Evolutionary conservation across 2,888 invertebrate species (phyloP), one percentile per base, ranked within the genome.

Genomic region (Microplitis deprimator): DNA sequence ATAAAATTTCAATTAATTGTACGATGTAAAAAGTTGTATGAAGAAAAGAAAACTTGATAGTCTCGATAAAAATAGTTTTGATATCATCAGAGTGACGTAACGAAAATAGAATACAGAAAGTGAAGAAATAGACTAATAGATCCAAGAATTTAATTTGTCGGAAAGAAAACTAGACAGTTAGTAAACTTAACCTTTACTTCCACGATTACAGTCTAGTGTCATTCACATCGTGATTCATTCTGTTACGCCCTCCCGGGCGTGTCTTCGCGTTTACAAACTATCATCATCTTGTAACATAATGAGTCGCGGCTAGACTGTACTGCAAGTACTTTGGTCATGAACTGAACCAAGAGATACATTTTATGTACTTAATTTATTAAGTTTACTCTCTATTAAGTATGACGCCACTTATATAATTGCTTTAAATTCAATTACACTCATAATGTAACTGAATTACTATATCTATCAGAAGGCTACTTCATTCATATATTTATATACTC

Each of bases 341-440:
- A 64, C 41, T n/a, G n/a, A 39, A 16, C 20, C 16, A 38, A 60
- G 61, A 7, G 17, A 7, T 41, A 40, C 50, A 68, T 41, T 20
- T 68, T 50, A 13, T 20, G 70, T 77, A 68, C 72, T 50, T 8
- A 16, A 41, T 40, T 59, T 50, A 20, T 13, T 39, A 39, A 64
- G 29, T 61, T 64, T 40, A 10, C 61, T 17, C 64, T 73, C 65
- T 79, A 75, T 77, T 79, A 83, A 82, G 79, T 79, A 82, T 84
- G 86, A 85, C 84, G 83, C 79, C 82, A 85, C 82, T 83, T 79
- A 79, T 78, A 84, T 87, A 88, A 88, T 88, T 88, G 86, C 83
- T 86, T 86, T 84, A 85, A 88, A 88, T 88, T 88, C 81, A 81
- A 62, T 62, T 62, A 62, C 10, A 62, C 62, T 77, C 79, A 78